These are phyloP conservation scores for Callorhinus ursinus DNA, from an alignment of 2,113 vertebrate genomes.

Conservation along the genomic window DNA sequence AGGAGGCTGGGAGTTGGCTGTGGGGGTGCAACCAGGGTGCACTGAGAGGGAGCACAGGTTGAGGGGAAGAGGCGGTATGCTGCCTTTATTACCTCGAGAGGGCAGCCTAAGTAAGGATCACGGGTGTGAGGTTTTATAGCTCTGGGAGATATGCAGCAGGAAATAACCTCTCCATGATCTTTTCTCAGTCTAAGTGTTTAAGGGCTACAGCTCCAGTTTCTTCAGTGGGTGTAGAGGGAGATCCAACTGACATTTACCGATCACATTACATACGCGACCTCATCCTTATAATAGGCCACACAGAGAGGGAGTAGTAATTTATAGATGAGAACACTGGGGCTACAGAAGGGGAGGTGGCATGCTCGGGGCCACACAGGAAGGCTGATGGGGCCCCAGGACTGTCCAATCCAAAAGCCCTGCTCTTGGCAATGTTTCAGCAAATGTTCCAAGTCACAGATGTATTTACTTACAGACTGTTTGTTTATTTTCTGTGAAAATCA, in stretches of 20 bases:
- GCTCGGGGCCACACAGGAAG: neutral
- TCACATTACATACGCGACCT: neutral
- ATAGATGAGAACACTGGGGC: neutral
- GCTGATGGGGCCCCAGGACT: neutral
- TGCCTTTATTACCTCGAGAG: neutral
- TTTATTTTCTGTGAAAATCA: neutral
- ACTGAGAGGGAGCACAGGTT: neutral
- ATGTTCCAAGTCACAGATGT: neutral
- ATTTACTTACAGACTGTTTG: neutral
- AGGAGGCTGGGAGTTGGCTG: neutral
- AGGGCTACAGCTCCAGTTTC: neutral
- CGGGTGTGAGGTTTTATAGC: neutral
- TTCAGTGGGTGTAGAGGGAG: neutral
- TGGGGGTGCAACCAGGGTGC: rapidly evolving
- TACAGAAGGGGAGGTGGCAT: neutral
- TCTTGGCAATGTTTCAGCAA: neutral
- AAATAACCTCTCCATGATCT: neutral
- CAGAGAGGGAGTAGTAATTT: neutral
- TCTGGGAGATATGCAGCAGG: neutral
- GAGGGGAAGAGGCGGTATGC: neutral
- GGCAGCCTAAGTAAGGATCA: neutral
- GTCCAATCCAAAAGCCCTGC: neutral
- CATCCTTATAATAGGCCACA: neutral
- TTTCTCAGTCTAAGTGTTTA: neutral
- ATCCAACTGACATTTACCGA: neutral